A percentile compares a stretch with the other conserved stretches of the same genome.
phyloP scores from a whole-genome alignment of 1,140 invertebrate species.

The Hyles vespertilio region DNA sequence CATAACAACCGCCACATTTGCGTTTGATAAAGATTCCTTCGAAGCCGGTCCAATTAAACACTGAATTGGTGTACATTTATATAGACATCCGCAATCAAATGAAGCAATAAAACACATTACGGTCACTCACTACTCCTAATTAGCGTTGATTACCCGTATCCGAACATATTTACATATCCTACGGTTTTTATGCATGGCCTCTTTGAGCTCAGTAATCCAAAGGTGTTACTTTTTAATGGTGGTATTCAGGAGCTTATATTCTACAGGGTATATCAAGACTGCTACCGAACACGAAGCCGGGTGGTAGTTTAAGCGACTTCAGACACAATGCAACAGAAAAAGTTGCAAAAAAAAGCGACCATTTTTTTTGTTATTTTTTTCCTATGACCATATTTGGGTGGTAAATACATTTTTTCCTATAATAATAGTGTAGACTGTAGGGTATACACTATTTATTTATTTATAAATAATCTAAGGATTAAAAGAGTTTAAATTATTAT shows the following conservation, averaged over 20 bases:
- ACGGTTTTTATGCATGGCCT: not conserved
- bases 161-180: slow-evolving; percentile 1
- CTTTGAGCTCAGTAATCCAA: not conserved
- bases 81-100: slow-evolving; percentile 33
- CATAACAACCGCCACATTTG: not conserved
- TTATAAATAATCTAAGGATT: too few species aligned
- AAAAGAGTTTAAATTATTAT: too few species aligned
- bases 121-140: slow-evolving; percentile 33
- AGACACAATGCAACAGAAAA: too few species aligned
- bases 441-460: too few species aligned
- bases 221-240: not conserved
- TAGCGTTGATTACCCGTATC: slow-evolving; percentile 16
- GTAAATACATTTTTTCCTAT: too few species aligned
- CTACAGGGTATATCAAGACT: too few species aligned
- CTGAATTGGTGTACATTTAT: slow-evolving; percentile 20
- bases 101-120: slow-evolving; percentile 39
- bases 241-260: not conserved
- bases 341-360: too few species aligned
- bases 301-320: too few species aligned
- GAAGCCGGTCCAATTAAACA: slow-evolving; percentile 34
- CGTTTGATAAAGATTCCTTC: slow-evolving; percentile 33
- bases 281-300: too few species aligned
- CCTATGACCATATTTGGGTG: too few species aligned
- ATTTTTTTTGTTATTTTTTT: too few species aligned
- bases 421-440: too few species aligned